Conservation (phyloP, 2,888 invertebrate species). For the Agriopis leucophaearia region DNA sequence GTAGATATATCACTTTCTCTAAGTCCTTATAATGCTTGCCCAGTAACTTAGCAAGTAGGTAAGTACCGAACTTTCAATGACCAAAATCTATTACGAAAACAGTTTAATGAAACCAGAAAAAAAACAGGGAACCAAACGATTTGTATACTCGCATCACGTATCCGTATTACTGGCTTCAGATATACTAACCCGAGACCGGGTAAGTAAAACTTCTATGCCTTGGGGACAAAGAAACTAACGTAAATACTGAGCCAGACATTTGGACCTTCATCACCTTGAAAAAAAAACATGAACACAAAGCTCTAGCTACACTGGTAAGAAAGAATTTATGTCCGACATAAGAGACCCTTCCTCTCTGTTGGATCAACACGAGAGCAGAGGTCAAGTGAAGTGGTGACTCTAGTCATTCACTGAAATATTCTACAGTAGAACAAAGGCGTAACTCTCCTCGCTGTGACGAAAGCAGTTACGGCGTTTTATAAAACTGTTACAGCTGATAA, state of each 20-base stretch:
- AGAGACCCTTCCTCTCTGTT: conserved; percentile 41
- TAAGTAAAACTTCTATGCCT: conserved; percentile 55
- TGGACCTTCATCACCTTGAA: conserved; percentile 42
- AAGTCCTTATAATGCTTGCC: background rate
- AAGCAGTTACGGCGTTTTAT: conserved; percentile 7
- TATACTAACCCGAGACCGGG: conserved; percentile 53
- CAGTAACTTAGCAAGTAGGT: background rate
- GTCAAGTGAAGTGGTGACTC: conserved; percentile 46
- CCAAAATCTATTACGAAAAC: conserved; percentile 19
- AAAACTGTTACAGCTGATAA: conserved; percentile 3
- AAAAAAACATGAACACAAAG: conserved; percentile 42
- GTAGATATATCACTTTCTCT: too few relatives aligned
- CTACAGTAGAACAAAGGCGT: conserved; percentile 20
- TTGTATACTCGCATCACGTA: conserved; percentile 41
- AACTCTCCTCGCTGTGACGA: background rate
- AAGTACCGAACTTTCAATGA: conserved; percentile 1
- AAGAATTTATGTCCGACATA: conserved; percentile 39
- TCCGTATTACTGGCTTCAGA: conserved; percentile 39
- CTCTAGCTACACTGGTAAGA: conserved; percentile 45
- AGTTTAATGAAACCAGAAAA: conserved; percentile 10
- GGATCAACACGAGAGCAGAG: conserved; percentile 40
- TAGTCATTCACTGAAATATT: conserved; percentile 49
- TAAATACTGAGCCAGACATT: conserved; percentile 46
- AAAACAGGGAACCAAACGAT: conserved; percentile 27
- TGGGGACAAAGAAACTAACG: conserved; percentile 54